A percentile compares a stretch with the other conserved stretches of the same genome.
These are phyloP conservation scores for Cyprinodon variegatus DNA, from an alignment of 2,113 vertebrate species.

Conservation along the genomic window DNA sequence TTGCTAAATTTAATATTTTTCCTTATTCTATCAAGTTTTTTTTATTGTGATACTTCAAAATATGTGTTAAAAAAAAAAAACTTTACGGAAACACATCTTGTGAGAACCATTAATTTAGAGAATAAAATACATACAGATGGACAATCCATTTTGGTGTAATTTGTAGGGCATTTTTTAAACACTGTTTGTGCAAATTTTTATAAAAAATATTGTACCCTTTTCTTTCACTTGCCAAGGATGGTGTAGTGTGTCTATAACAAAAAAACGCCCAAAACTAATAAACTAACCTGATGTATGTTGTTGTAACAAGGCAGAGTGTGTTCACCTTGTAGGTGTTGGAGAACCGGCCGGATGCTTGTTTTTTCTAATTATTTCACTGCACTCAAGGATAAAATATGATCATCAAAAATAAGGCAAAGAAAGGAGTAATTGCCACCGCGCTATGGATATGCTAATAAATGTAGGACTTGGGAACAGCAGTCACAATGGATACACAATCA, in stretches of 20 bases:
- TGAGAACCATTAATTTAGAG: no score
- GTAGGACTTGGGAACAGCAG: slow-evolving; percentile 27
- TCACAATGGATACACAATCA: slow-evolving; percentile 21
- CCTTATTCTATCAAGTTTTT: no score
- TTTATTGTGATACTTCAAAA: no score
- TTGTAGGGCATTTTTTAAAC: no score
- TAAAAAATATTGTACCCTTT: not conserved
- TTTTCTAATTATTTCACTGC: slow-evolving; percentile 55
- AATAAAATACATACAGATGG: no score
- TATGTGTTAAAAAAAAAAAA: no score
- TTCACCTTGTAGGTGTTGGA: slow-evolving; percentile 51
- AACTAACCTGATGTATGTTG: not conserved
- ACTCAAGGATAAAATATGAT: slow-evolving; percentile 65
- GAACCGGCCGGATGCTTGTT: slow-evolving; percentile 52
- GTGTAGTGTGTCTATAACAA: not conserved
- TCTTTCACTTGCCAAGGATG: not conserved
- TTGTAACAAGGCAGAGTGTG: not conserved
- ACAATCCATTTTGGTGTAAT: no score
- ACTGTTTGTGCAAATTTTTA: not conserved
- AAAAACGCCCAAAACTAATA: not conserved
- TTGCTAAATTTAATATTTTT: no score
- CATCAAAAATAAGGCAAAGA: slow-evolving; percentile 63
- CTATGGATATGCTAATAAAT: slow-evolving; percentile 20
- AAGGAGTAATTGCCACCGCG: slow-evolving; percentile 39
- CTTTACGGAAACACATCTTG: no score